Evolutionary conservation across 2,113 vertebrate species (phyloP), one percentile per base, ranked within the genome.

Genomic region (Cariama cristata): DNA sequence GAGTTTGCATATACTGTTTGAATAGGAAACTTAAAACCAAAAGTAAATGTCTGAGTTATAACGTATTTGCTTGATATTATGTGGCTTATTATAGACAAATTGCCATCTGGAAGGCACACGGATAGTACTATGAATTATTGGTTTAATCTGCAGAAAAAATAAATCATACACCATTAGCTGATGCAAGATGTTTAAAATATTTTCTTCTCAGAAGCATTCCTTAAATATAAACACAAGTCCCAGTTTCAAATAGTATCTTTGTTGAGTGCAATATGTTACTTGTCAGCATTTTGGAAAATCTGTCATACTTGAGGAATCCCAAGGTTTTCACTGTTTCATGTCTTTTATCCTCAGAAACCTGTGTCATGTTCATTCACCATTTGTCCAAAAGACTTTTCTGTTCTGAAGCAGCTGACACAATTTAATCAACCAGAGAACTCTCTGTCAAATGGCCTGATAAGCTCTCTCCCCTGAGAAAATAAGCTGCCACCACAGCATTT

Each of bases 91-190:
- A 33, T 64, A 93, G 38, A 90, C 87, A 62, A 90, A 98, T 49
- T 96, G 97, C 98, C 99, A 99, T 96, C 97, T 98, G 97, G 99
- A 98, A 95, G 98, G 97, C 90, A 98, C 98, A 59, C 80, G 42
- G 72, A 99, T 97, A 91, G 94, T 96, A 93, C 98, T 98, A 71
- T 98, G 98, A 92, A 98, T 97, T 96, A 99, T 98, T 27, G 98
- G 98, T 89, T 80, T 97, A 96, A 99, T 98, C 98, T 99, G 96
- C 56, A 98, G 87, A 93, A 96, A 85, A 83, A 95, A 81, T 91
- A 88, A 88, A 75, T 58, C 12, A 68, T 64, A 82, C 9, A 74
- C 71, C 80, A 76, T 93, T 89, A 92, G 58, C 45, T 63, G 44
- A 81, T 79, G 72, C 53, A 91, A 95, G 68, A 76, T 56, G 45